Evolutionary conservation across 1,140 invertebrate genomes (phyloP).

Genomic region (Drosophila subobscura): DNA sequence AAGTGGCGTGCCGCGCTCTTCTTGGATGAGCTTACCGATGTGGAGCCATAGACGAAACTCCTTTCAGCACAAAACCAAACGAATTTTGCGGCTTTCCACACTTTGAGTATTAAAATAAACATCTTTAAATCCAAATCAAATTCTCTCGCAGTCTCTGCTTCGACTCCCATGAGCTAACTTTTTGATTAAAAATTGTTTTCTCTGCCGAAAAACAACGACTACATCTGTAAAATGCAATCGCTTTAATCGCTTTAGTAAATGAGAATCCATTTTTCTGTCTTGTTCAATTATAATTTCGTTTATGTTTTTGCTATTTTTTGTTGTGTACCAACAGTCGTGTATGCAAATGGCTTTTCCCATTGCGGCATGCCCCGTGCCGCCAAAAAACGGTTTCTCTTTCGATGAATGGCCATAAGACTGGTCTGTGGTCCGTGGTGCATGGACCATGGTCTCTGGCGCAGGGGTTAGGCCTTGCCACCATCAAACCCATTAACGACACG

Average conservation of each 20-base stretch:
- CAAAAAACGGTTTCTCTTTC: constrained; percentile 62
- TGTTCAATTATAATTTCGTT: constrained; percentile 16
- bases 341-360: constrained; percentile 55
- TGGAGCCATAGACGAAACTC: too few relatives aligned
- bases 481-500: constrained; percentile 70
- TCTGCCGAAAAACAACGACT: too few relatives aligned
- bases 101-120: too few relatives aligned
- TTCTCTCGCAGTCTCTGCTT: too few relatives aligned
- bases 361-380: constrained; percentile 20
- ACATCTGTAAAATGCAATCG: too few relatives aligned
- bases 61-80: too few relatives aligned
- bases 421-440: constrained; percentile 19
- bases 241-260: neutral
- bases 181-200: too few relatives aligned
- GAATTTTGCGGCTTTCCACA: too few relatives aligned
- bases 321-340: neutral
- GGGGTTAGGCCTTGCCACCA: constrained; percentile 48
- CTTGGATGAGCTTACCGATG: too few relatives aligned
- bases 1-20: too few relatives aligned
- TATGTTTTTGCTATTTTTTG: constrained; percentile 17
- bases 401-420: constrained; percentile 8
- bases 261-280: constrained; percentile 17
- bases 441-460: constrained; percentile 26
- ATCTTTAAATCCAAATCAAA: too few relatives aligned
- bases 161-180: too few relatives aligned